These are phyloP conservation scores for Pecten maximus DNA, from an alignment of 2,888 invertebrate genomes.

Conservation along the genomic window DNA sequence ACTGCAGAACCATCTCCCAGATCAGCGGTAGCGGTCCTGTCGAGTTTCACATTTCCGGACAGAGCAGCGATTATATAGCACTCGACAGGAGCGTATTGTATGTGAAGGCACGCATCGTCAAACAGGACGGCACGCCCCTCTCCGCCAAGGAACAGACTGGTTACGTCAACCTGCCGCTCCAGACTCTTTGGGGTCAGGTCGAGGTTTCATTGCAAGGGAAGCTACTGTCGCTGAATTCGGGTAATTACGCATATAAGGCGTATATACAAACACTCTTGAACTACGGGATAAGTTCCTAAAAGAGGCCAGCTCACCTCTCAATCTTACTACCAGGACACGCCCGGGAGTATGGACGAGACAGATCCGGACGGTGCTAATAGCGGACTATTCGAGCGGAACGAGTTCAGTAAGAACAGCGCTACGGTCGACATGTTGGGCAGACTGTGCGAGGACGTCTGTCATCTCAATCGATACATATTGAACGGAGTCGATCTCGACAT, in stretches of 20 bases:
- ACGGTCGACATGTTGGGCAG: not conserved
- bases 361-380: conserved; percentile 39
- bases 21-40: conserved; percentile 45
- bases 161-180: conserved; percentile 53
- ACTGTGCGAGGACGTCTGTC: not conserved
- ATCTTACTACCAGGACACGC: conserved; percentile 46
- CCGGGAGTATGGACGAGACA: conserved; percentile 41
- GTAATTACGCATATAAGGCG: conserved; percentile 55
- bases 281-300: conserved; percentile 48
- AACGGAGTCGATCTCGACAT: conserved; percentile 3
- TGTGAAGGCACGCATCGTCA: conserved; percentile 47
- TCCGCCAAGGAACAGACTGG: conserved; percentile 39
- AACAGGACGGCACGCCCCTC: conserved; percentile 47
- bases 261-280: conserved; percentile 50
- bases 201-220: conserved; percentile 54
- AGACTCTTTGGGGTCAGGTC: conserved; percentile 53
- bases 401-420: not conserved
- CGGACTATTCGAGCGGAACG: conserved; percentile 3
- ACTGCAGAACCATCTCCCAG: conserved; percentile 42
- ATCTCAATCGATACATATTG: not conserved
- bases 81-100: conserved; percentile 49
- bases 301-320: conserved; percentile 43
- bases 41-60: conserved; percentile 53
- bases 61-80: conserved; percentile 53
- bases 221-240: conserved; percentile 43